Conservation (phyloP, 2,888 invertebrate species). For the Crematogaster levior region DNA sequence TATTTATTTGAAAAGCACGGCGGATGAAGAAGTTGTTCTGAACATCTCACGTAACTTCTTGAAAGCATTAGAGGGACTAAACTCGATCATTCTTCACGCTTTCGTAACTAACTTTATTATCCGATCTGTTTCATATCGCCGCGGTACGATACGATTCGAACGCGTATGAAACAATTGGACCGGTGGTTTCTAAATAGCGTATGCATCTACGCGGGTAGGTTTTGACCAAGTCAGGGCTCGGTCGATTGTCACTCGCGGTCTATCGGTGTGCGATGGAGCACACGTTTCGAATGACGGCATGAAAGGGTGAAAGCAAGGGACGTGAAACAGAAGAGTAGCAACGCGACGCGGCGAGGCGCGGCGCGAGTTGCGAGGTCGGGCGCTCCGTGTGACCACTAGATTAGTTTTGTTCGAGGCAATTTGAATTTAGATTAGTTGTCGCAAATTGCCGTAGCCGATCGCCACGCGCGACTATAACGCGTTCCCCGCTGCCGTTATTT, state of each 20-base stretch:
- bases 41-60: background rate
- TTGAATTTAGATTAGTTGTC: slow-evolving; percentile 85
- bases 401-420: slow-evolving; percentile 85
- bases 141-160: background rate
- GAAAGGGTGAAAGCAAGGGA: slow-evolving; percentile 60
- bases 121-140: background rate
- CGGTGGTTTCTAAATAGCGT: slow-evolving; percentile 35
- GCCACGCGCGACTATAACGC: slow-evolving; percentile 64
- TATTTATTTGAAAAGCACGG: background rate
- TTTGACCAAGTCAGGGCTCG: slow-evolving; percentile 55
- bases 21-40: background rate
- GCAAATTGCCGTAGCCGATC: slow-evolving; percentile 82
- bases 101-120: slow-evolving; percentile 41
- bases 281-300: slow-evolving; percentile 58
- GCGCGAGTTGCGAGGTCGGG: slow-evolving; percentile 60
- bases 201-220: slow-evolving; percentile 39
- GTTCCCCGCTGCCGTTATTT: slow-evolving; percentile 54
- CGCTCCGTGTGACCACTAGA: slow-evolving; percentile 79
- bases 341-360: slow-evolving; percentile 43
- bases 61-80: background rate
- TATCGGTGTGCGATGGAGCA: slow-evolving; percentile 68
- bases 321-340: slow-evolving; percentile 47
- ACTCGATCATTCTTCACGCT: slow-evolving; percentile 22
- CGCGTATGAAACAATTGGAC: slow-evolving; percentile 41
- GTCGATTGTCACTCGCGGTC: slow-evolving; percentile 66